Conservation (phyloP, 2,888 invertebrate genomes). For the Sepioteuthis lessoniana region DNA sequence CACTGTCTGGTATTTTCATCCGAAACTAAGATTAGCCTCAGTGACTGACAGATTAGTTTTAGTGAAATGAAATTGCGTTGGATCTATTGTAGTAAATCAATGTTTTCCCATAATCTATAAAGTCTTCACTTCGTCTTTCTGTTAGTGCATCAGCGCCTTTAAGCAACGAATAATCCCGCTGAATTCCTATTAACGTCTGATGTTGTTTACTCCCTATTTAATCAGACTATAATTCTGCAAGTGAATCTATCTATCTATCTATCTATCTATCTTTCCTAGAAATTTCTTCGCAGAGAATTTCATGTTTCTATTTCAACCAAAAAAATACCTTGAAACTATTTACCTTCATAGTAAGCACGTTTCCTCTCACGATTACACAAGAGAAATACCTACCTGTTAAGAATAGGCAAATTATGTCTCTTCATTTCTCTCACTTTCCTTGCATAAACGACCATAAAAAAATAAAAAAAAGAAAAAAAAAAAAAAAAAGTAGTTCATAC, state of each 20-base stretch:
- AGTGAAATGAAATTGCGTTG: no score
- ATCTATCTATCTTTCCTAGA: neutral
- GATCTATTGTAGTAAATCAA: neutral
- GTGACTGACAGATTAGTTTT: neutral
- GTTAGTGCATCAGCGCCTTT: neutral
- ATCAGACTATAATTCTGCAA: neutral
- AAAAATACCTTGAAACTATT: neutral
- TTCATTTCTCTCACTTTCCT: neutral
- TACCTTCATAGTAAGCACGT: neutral
- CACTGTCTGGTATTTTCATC: no score
- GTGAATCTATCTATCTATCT: neutral
- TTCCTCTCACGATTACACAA: neutral
- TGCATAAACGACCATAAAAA: neutral
- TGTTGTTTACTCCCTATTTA: neutral
- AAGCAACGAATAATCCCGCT: neutral
- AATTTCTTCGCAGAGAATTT: neutral
- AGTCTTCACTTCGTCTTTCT: neutral
- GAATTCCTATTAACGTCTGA: neutral
- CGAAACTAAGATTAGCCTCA: no score
- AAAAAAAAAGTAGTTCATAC: no score
- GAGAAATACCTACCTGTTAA: neutral
- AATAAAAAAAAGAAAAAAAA: no score
- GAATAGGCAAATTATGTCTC: neutral
- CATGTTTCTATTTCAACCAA: neutral
- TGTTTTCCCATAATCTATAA: neutral